These are phyloP conservation scores for Actinernus sp. DNA, from an alignment of 92 coral and sea anemone species.

Conservation along the genomic window DNA sequence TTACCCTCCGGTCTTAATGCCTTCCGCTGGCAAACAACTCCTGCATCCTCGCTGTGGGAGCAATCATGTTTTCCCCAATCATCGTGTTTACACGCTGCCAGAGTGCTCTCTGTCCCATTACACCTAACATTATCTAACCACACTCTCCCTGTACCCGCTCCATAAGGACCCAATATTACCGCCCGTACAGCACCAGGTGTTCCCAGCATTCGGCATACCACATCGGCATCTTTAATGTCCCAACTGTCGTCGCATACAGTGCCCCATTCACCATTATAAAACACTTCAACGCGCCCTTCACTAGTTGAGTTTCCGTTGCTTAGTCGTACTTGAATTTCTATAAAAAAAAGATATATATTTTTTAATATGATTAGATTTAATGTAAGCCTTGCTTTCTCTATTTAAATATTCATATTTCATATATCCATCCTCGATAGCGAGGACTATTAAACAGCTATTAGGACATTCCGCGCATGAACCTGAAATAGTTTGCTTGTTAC, in stretches of 20 bases:
- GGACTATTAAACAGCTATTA: no score
- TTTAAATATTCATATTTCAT: no score
- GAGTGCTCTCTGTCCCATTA: slow-evolving; percentile 40
- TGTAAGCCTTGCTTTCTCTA: no score
- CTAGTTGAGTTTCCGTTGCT: slow-evolving; percentile 39
- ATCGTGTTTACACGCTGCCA: slow-evolving; percentile 33
- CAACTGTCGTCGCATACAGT: slow-evolving; percentile 60
- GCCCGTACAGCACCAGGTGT: slow-evolving; percentile 50
- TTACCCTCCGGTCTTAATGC: slow-evolving; percentile 10
- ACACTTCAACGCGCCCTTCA: slow-evolving; percentile 60
- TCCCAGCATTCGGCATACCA: slow-evolving; percentile 63
- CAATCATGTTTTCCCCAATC: slow-evolving; percentile 69
- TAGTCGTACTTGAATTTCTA: slow-evolving; percentile 40
- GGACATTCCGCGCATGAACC: no score
- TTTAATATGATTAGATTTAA: no score
- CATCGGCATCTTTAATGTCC: slow-evolving; percentile 52
- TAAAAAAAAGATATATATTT: no score
- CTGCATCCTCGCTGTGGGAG: slow-evolving; percentile 48
- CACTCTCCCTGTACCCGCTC: slow-evolving; percentile 35
- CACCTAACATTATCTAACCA: slow-evolving; percentile 60
- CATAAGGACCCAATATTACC: slow-evolving; percentile 23
- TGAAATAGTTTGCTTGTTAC: no score
- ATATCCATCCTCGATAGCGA: no score
- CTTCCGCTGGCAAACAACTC: slow-evolving; percentile 43
- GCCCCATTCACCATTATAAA: slow-evolving; percentile 59